Evolutionary conservation across 2,888 invertebrate genomes (phyloP).

Genomic region (Rhopalosiphum nymphaeae): DNA sequence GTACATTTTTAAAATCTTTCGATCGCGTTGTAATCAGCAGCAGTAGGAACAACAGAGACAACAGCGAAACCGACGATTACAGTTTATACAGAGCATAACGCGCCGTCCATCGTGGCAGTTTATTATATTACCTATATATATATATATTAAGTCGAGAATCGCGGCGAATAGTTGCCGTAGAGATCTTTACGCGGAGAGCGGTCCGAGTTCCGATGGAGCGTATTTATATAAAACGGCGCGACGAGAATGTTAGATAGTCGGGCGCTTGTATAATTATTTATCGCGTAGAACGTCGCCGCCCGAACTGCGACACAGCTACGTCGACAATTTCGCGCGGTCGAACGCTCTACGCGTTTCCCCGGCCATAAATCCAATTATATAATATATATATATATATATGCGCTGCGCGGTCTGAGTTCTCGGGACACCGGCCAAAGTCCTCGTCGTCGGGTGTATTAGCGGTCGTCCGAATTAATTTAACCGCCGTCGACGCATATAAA

Average conservation of each 20-base stretch:
- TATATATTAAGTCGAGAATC: neutral
- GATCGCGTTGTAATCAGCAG: neutral
- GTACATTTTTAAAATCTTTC: neutral
- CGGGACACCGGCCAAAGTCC: conserved; percentile 42
- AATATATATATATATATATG: neutral
- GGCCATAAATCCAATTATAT: conserved; percentile 4
- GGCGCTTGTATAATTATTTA: neutral
- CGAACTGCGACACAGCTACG: neutral
- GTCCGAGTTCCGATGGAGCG: neutral
- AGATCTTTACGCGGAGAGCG: neutral
- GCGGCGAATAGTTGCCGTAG: neutral
- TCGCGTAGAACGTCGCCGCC: neutral
- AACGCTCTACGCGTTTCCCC: neutral
- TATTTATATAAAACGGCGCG: conserved; percentile 15
- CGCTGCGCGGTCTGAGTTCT: neutral
- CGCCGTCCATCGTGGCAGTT: neutral
- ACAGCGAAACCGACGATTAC: neutral
- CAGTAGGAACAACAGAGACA: too few relatives aligned
- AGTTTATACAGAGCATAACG: neutral
- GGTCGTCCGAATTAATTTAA: conserved; percentile 41
- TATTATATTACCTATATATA: neutral
- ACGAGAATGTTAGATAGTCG: neutral
- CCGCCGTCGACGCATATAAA: conserved; percentile 13
- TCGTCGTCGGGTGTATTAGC: conserved; percentile 1
- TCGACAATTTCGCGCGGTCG: conserved; percentile 8